Evolutionary conservation across 2,797 vertebrate genomes (phyloP).

Genomic region (Dendrocincla fuliginosa): DNA sequence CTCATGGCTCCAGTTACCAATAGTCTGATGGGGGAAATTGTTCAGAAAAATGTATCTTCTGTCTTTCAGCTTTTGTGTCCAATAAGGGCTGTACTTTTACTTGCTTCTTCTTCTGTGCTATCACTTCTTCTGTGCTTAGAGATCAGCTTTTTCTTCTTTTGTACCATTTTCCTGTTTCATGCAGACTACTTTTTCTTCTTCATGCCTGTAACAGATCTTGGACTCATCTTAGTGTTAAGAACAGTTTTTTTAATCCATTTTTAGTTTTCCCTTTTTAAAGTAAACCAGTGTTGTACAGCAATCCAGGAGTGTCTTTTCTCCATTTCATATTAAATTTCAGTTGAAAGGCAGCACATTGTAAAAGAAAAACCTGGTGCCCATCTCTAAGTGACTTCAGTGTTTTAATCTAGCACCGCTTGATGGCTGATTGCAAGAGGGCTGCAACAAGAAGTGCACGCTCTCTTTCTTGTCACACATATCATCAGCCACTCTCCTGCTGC

Average conservation of each 20-base stretch:
- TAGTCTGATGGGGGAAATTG: background rate
- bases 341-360: accelerated
- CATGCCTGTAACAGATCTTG: background rate
- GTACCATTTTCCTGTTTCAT: background rate
- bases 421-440: background rate
- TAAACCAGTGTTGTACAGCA: background rate
- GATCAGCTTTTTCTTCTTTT: background rate
- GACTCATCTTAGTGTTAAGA: background rate
- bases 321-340: background rate
- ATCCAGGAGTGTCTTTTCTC: background rate
- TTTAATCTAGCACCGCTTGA: background rate
- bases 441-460: accelerated
- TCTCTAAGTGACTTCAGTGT: background rate
- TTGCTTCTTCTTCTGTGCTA: background rate
- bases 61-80: background rate
- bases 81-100: background rate
- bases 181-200: background rate
- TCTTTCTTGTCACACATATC: background rate
- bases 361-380: background rate
- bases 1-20: background rate
- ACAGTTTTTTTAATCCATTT: background rate
- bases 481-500: background rate
- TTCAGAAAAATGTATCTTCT: background rate
- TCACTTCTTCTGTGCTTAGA: background rate
- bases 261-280: background rate